These are phyloP conservation scores for Hylaea fasciaria DNA, from an alignment of 2,888 invertebrate species.

Conservation along the genomic window DNA sequence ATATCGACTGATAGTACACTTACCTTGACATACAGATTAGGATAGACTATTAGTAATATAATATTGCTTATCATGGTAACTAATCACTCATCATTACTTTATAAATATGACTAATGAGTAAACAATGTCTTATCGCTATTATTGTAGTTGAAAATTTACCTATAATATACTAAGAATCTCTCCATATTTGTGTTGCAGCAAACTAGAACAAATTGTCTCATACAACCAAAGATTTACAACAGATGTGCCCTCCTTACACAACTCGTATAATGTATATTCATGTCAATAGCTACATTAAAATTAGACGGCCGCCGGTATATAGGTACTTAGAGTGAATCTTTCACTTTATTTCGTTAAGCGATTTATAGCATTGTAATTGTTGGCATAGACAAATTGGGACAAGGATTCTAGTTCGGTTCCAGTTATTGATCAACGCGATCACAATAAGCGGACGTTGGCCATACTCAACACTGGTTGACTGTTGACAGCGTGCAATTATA, in stretches of 20 bases:
- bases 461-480: constrained; percentile 54
- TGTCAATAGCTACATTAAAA: constrained; percentile 29
- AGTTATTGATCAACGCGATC: constrained; percentile 67
- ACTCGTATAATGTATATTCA: constrained; percentile 24
- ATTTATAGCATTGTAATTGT: constrained; percentile 33
- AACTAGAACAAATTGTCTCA: constrained; percentile 19
- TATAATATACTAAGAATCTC: neutral
- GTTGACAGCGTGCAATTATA: constrained; percentile 59
- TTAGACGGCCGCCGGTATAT: constrained; percentile 16
- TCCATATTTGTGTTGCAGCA: constrained; percentile 4
- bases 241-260: constrained; percentile 36
- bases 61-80: constrained; percentile 3
- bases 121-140: constrained; percentile 7
- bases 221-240: no score
- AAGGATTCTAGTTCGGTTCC: constrained; percentile 63
- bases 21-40: constrained; percentile 35
- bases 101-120: constrained; percentile 1
- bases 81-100: neutral
- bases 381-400: constrained; percentile 60
- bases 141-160: neutral
- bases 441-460: constrained; percentile 79
- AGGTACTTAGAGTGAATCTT: constrained; percentile 24
- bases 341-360: constrained; percentile 26
- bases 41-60: constrained; percentile 9
- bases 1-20: constrained; percentile 23